Percentiles rank a stretch among this genome's conserved stretches.
These are phyloP conservation scores for Ephialtes manifestator DNA, from an alignment of 2,888 invertebrate genomes.

Conservation along the genomic window DNA sequence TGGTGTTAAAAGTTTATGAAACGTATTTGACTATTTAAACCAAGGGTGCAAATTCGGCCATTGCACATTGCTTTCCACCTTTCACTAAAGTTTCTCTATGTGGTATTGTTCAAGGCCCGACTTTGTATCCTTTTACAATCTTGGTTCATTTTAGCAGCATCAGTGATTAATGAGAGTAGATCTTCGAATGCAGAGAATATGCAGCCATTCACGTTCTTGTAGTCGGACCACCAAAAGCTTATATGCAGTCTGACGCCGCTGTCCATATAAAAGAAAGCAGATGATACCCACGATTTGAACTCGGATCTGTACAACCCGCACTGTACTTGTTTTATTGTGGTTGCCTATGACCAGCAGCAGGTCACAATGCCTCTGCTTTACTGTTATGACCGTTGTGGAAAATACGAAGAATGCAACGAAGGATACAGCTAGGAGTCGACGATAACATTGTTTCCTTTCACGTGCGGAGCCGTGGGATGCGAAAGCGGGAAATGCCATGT, in stretches of 20 bases:
- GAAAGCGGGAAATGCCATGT: conserved; percentile 30
- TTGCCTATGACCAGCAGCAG: conserved; percentile 15
- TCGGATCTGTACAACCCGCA: background rate
- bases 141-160: conserved; percentile 23
- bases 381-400: conserved; percentile 55
- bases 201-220: background rate
- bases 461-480: conserved; percentile 6
- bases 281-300: conserved; percentile 22
- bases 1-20: too few relatives aligned
- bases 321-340: conserved; percentile 28
- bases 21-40: too few relatives aligned
- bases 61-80: too few relatives aligned
- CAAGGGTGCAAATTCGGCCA: too few relatives aligned
- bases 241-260: background rate
- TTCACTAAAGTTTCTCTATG: too few relatives aligned
- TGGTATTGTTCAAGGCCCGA: too few relatives aligned
- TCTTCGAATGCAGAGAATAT: conserved; percentile 9
- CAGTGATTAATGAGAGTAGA: conserved; percentile 31
- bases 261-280: conserved; percentile 32
- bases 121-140: background rate
- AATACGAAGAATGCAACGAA: conserved; percentile 53
- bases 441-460: conserved; percentile 66
- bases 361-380: conserved; percentile 58
- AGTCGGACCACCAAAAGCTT: too few relatives aligned
- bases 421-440: conserved; percentile 42